Conservation (phyloP, 1,140 invertebrate species). For the Drosophila saltans region DNA sequence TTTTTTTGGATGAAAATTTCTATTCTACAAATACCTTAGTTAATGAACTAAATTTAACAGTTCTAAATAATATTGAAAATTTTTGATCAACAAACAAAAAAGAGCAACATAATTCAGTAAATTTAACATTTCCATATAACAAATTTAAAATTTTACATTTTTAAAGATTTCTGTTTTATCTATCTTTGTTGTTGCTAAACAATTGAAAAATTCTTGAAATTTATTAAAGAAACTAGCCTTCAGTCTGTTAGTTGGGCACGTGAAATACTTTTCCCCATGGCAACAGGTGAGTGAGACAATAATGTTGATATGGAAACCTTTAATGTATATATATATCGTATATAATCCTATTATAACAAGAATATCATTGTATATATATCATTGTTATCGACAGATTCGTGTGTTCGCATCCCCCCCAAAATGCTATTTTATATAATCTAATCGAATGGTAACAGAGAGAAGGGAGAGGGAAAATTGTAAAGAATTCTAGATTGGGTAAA, state of each 20-base stretch:
- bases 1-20: too few relatives aligned
- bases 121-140: too few relatives aligned
- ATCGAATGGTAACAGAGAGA: background rate
- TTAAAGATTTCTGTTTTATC: too few relatives aligned
- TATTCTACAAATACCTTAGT: too few relatives aligned
- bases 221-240: background rate
- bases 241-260: background rate
- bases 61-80: too few relatives aligned
- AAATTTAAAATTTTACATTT: too few relatives aligned
- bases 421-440: conserved; percentile 9
- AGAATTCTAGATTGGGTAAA: background rate
- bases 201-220: background rate
- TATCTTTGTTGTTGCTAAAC: background rate
- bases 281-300: conserved; percentile 12
- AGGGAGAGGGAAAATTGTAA: background rate
- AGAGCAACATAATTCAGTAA: too few relatives aligned
- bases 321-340: background rate
- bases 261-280: background rate
- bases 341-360: conserved; percentile 43
- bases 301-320: conserved; percentile 34
- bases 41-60: too few relatives aligned
- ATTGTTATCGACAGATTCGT: conserved; percentile 21
- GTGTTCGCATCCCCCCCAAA: background rate
- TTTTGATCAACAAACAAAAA: too few relatives aligned
- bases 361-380: conserved; percentile 28